These are phyloP conservation scores for Strigamia transsilvanica DNA, from an alignment of 2,888 invertebrate species.

Conservation along the genomic window DNA sequence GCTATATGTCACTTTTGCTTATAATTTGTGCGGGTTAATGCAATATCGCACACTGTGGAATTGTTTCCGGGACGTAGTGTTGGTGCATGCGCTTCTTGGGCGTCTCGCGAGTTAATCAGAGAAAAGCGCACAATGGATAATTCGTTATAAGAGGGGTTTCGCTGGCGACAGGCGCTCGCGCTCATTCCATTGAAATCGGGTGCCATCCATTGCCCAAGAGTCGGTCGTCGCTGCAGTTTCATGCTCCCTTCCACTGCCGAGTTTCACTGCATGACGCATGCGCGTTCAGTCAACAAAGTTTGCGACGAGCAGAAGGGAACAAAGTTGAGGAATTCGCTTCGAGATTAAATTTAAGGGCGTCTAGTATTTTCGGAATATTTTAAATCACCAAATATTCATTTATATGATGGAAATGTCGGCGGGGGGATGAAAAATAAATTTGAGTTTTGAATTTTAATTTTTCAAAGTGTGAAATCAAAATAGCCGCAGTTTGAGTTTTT, in stretches of 20 bases:
- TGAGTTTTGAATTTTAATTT: not conserved
- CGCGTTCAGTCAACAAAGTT: slow-evolving; percentile 20
- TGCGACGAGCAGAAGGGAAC: not conserved
- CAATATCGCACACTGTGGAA: slow-evolving; percentile 32
- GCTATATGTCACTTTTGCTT: slow-evolving; percentile 13
- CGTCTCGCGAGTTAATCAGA: slow-evolving; percentile 46
- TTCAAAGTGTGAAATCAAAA: not conserved
- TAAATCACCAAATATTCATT: too few species aligned
- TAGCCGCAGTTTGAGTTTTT: not conserved
- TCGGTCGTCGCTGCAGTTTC: slow-evolving; percentile 33
- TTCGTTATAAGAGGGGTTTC: slow-evolving; percentile 20
- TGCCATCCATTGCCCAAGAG: slow-evolving; percentile 49
- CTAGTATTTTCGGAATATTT: too few species aligned
- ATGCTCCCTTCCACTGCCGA: slow-evolving; percentile 2
- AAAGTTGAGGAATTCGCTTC: slow-evolving; percentile 25
- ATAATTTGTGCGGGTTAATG: slow-evolving; percentile 40
- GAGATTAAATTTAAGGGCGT: not conserved
- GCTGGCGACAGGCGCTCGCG: slow-evolving; percentile 35
- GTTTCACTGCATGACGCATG: slow-evolving; percentile 49
- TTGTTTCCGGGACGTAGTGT: slow-evolving; percentile 39
- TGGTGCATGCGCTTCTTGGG: slow-evolving; percentile 29
- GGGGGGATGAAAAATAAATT: too few species aligned
- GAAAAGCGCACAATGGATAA: slow-evolving; percentile 44
- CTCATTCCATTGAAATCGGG: slow-evolving; percentile 48
- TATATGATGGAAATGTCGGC: too few species aligned